Base-by-base conservation (phyloP, 2,888 invertebrate genomes). In the Brassicogethes aeneus region DNA sequence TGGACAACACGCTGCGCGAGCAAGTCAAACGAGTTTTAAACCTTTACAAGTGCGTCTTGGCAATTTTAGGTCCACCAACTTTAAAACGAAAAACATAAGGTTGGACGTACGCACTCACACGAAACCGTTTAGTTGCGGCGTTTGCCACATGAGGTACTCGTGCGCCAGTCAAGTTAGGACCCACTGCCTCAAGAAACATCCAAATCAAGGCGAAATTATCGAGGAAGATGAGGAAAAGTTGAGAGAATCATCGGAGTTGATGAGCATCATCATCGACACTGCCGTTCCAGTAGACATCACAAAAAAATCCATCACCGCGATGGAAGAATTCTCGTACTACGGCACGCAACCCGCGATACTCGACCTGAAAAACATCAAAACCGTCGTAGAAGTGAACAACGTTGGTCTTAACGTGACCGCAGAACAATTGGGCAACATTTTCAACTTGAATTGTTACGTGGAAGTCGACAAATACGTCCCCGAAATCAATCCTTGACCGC, bases 81-180 rank as follows among this genome's bases (percentile, higher is more conserved):
- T 60, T 2, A 52, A 55, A 0, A 40, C 52, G 1, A 30, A 39
- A 3, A 52, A 51, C 34, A 65, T 73, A 49, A 60, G 62, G 34
- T 60, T 61, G 30, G 73, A 74, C 42, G 50, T 73, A 1, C 59
- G 60, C 2, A 59, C 52, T 2, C 73, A 74, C 46, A 60, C 50
- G 64, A n/a, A n/a, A n/a, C n/a, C n/a, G n/a, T n/a, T n/a, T n/a
- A n/a, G n/a, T n/a, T n/a, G n/a, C n/a, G n/a, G 60, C 15, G 53
- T 66, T 23, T 74, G 74, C 43, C 39, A 53, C 0, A 43, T 51
- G n/a, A 52, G 55, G 0, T 70, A 66, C 36, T 55, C 54, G 3
- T 59, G 50, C 10, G 52, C 63, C 1, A 43, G 43, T 2, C 50
- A 59, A 2, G 59, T 64, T 1, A 55, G 60, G 2, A 39, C 46